phyloP scores from a whole-genome alignment of 2,797 vertebrate genomes.

The Melanogrammus aeglefinus region DNA sequence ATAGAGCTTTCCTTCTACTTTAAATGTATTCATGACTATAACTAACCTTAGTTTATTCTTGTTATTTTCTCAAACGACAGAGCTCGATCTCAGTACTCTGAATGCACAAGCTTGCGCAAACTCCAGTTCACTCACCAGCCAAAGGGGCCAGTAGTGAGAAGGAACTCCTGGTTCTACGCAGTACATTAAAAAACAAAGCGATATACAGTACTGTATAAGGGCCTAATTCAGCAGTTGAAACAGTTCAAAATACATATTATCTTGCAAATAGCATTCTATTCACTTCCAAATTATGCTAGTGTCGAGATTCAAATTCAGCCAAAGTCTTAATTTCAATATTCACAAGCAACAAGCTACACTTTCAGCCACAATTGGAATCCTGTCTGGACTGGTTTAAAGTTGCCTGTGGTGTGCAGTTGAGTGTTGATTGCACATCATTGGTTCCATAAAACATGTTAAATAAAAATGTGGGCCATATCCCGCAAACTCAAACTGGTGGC shows the following conservation, averaged over 20 bases:
- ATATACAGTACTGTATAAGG: background rate
- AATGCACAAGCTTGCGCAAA: too few relatives aligned
- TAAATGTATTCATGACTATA: background rate
- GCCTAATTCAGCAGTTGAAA: background rate
- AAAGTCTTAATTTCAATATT: too few relatives aligned
- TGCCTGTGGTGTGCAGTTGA: too few relatives aligned
- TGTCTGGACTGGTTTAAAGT: too few relatives aligned
- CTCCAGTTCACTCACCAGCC: too few relatives aligned
- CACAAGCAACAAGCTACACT: too few relatives aligned
- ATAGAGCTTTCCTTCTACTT: too few relatives aligned
- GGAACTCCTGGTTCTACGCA: background rate
- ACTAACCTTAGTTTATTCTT: background rate
- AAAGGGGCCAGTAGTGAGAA: too few relatives aligned
- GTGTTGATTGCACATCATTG: slow-evolving; percentile 24
- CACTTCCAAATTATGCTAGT: background rate
- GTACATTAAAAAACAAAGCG: background rate
- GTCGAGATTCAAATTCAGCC: too few relatives aligned
- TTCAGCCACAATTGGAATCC: too few relatives aligned
- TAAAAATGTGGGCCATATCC: background rate
- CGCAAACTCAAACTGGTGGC: background rate
- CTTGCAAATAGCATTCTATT: background rate
- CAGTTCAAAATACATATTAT: background rate
- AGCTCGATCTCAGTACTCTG: too few relatives aligned
- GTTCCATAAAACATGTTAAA: slow-evolving; percentile 20
- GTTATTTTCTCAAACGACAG: background rate